These are phyloP conservation scores for Ochropleura leucogaster DNA, from an alignment of 2,888 invertebrate genomes.

Conservation along the genomic window DNA sequence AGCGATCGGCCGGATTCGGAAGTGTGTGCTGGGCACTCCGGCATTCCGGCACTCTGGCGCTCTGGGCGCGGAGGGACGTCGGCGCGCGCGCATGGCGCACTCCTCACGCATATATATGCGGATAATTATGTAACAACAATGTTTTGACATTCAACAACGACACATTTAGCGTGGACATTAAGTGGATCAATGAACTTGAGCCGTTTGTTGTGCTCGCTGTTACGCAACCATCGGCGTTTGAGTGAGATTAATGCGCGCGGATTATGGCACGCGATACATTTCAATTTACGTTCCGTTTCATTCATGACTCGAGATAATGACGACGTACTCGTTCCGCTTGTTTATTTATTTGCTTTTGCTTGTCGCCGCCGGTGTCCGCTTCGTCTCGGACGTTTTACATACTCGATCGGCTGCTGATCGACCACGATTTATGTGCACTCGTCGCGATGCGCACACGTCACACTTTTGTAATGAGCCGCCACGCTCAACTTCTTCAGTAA, in stretches of 20 bases:
- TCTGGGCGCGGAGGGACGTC: conserved; percentile 45
- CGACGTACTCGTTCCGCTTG: conserved; percentile 83
- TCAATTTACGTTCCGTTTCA: conserved; percentile 90
- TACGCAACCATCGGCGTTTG: conserved; percentile 89
- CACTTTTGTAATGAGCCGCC: conserved; percentile 36
- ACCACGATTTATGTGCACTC: conserved; percentile 47
- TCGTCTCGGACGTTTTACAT: conserved; percentile 73
- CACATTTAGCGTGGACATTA: conserved; percentile 89
- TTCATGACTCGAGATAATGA: conserved; percentile 89
- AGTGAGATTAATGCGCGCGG: conserved; percentile 90
- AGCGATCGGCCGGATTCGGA: conserved; percentile 71
- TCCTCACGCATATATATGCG: conserved; percentile 80
- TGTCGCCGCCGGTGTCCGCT: conserved; percentile 69
- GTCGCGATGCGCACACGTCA: conserved; percentile 40
- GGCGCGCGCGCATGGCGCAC: conserved; percentile 75
- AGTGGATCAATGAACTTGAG: conserved; percentile 91
- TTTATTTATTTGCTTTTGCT: conserved; percentile 83
- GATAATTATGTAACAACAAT: conserved; percentile 88
- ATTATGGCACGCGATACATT: conserved; percentile 91
- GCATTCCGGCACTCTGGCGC: conserved; percentile 42
- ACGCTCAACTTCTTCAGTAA: conserved; percentile 38
- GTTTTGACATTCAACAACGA: conserved; percentile 89
- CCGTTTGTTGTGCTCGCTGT: conserved; percentile 85
- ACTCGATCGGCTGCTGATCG: conserved; percentile 68
- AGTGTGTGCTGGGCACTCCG: conserved; percentile 68